Evolutionary conservation across 2,888 invertebrate genomes (phyloP).

Genomic region (Scrobipalpa costella): DNA sequence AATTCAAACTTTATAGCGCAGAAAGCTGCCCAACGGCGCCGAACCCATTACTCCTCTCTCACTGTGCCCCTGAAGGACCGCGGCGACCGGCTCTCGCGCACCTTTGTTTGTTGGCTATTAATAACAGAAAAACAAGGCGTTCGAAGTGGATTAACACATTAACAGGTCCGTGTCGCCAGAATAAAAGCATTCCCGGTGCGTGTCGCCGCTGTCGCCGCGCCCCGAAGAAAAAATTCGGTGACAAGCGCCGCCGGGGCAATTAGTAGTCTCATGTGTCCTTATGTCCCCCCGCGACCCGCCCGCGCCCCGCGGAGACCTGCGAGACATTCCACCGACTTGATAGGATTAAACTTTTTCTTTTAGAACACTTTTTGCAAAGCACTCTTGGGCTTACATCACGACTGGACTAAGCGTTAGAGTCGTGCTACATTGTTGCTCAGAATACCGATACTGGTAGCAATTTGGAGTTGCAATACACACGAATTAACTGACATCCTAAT

Average conservation of each 20-base stretch:
- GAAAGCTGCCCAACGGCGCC: slow-evolving; percentile 27
- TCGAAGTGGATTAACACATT: slow-evolving; percentile 78
- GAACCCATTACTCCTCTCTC: slow-evolving; percentile 31
- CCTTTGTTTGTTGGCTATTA: slow-evolving; percentile 67
- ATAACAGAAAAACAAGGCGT: slow-evolving; percentile 68
- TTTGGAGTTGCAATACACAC: too few species aligned
- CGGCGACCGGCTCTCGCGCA: slow-evolving; percentile 29
- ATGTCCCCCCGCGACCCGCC: slow-evolving; percentile 33
- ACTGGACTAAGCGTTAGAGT: background rate
- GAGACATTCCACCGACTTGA: slow-evolving; percentile 4
- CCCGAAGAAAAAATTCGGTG: slow-evolving; percentile 51
- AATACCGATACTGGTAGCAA: too few species aligned
- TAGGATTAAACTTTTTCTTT: slow-evolving; percentile 29
- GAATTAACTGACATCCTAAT: too few species aligned
- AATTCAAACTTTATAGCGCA: slow-evolving; percentile 44
- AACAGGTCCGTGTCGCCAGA: slow-evolving; percentile 65
- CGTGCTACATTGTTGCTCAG: too few species aligned
- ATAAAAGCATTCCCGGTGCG: slow-evolving; percentile 72
- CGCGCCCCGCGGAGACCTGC: slow-evolving; percentile 22
- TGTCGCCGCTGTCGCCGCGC: slow-evolving; percentile 55
- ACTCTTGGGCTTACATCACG: background rate
- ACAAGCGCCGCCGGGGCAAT: slow-evolving; percentile 49
- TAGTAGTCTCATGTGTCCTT: slow-evolving; percentile 45
- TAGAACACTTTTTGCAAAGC: slow-evolving; percentile 28
- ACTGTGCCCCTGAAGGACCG: slow-evolving; percentile 26